Base-by-base conservation (phyloP, 1,140 invertebrate genomes). In the Pachypeltis micranthus region DNA sequence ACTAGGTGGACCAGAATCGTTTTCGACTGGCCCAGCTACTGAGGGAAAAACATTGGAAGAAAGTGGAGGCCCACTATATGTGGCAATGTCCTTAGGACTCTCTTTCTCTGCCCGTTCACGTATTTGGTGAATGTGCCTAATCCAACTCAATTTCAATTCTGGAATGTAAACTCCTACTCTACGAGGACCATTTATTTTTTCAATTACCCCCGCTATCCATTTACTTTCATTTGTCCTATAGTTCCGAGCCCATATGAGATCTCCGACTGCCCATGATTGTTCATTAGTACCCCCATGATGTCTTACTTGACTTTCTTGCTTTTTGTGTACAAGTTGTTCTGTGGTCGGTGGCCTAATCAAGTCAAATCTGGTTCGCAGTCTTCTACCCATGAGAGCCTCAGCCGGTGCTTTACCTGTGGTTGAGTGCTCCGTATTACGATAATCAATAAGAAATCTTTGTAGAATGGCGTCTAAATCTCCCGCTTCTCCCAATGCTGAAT, bases 141-240 rank as follows among this genome's bases (percentile, higher is more conserved):
- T n/a, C n/a, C n/a, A n/a, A n/a, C n/a, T n/a, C n/a, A n/a, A n/a
- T n/a, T n/a, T n/a, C n/a, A n/a, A n/a, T n/a, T n/a, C n/a, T n/a
- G n/a, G n/a, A n/a, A n/a, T n/a, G n/a, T n/a, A n/a, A n/a, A n/a
- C n/a, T n/a, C n/a, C n/a, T n/a, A 51, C 21, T 51, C 47, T 51
- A 4, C 47, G 47, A 51, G 47, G 47, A 4, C 47, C 7, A 4
- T 14, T 10, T 10, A 51, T 51, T 51, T 51, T 51, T 51, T 10
- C 23, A 4, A 51, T 51, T 51, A 10, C 47, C 19, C 47, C 47
- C 23, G 47, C 10, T 14, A 51, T 21, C 47, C 47, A 51, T 51
- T 51, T 51, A 51, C 23, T 51, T 51, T 51, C 47, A 51, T 51
- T 51, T 51, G 12, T 7, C 23, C 47, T 51, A 21, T 51, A 51